phyloP scores from a whole-genome alignment of 2,797 vertebrate species.

The Pampus argenteus region DNA sequence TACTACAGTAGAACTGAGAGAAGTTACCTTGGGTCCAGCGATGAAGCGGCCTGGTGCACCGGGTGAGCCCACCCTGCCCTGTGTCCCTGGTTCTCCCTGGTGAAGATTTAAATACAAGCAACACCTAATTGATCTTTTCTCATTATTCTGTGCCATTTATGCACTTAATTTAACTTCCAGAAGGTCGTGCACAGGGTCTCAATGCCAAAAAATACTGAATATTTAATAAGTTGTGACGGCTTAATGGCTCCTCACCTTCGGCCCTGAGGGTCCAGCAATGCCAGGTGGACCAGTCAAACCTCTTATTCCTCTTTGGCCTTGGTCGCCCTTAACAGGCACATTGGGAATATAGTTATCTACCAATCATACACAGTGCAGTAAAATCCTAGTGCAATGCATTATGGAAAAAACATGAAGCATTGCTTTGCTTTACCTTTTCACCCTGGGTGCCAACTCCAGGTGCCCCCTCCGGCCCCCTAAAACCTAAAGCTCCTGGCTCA shows the following conservation, averaged over 20 bases:
- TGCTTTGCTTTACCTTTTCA: constrained; percentile 88
- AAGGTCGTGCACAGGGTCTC: neutral
- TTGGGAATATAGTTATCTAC: neutral
- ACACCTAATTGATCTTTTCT: neutral
- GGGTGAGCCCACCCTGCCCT: constrained; percentile 86
- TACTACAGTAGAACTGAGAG: neutral
- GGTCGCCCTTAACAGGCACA: constrained; percentile 86
- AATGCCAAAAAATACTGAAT: neutral
- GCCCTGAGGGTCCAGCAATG: constrained; percentile 87
- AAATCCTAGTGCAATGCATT: neutral
- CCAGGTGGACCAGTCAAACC: constrained; percentile 88
- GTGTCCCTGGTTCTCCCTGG: constrained; percentile 90
- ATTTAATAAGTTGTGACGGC: neutral
- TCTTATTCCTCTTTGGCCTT: constrained; percentile 90
- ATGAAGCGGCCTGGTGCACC: constrained; percentile 88
- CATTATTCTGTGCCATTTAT: neutral
- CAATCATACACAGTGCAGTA: neutral
- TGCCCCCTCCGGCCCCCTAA: constrained; percentile 88
- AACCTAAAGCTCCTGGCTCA: constrained; percentile 85
- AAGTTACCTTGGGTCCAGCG: constrained; percentile 88
- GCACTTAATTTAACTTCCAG: neutral
- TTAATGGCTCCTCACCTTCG: constrained; percentile 82
- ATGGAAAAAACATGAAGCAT: too few species aligned
- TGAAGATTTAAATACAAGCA: constrained; percentile 14
- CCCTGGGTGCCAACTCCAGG: constrained; percentile 89